Conservation (phyloP, 2,113 vertebrate species). For the Castor canadensis region DNA sequence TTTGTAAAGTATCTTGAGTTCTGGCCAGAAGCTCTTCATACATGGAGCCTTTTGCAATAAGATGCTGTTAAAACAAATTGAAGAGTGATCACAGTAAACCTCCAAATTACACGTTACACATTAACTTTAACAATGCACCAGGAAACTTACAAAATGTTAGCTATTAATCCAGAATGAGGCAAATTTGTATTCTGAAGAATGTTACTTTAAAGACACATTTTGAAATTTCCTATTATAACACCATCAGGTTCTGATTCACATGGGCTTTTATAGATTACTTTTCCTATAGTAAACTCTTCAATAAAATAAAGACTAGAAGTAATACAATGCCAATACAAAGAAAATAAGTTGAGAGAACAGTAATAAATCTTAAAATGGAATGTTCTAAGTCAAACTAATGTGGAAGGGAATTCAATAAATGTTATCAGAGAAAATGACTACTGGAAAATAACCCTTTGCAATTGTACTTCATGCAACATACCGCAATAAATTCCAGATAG, state of each 20-base stretch:
- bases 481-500: conserved; percentile 39
- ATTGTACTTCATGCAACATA: background rate
- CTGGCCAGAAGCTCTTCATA: conserved; percentile 89
- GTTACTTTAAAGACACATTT: background rate
- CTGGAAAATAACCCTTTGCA: conserved; percentile 29
- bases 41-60: conserved; percentile 89
- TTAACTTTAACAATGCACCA: background rate
- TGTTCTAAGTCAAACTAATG: background rate
- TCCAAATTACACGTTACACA: background rate
- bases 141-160: background rate
- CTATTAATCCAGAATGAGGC: background rate
- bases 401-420: background rate
- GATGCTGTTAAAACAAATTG: conserved; percentile 81
- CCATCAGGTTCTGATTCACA: conserved; percentile 2
- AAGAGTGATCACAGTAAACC: background rate
- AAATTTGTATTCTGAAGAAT: background rate
- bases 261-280: background rate
- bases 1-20: conserved; percentile 89
- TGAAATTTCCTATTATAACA: conserved; percentile 9
- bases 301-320: conserved; percentile 38
- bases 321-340: background rate
- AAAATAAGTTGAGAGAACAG: background rate
- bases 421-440: background rate
- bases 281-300: background rate
- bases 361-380: conserved; percentile 37